These are phyloP conservation scores for Drosophila meridionalis DNA, from an alignment of 2,888 invertebrate species.

Conservation along the genomic window DNA sequence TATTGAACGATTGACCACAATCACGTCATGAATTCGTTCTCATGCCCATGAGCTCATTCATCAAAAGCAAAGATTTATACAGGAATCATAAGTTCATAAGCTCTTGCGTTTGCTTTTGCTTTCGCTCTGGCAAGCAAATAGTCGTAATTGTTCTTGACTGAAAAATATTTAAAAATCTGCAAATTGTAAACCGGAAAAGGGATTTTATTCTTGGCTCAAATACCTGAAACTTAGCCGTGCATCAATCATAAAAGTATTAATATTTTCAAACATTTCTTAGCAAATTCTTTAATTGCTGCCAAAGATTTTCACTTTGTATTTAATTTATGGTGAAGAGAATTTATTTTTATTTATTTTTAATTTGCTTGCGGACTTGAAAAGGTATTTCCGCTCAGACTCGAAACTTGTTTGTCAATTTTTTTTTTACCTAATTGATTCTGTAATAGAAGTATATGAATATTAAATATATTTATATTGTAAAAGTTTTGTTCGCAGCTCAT, in stretches of 20 bases:
- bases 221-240: not conserved
- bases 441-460: not conserved
- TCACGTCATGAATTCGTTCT: slow-evolving; percentile 64
- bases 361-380: not conserved
- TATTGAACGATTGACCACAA: slow-evolving; percentile 62
- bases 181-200: not conserved
- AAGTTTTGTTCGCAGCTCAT: not conserved
- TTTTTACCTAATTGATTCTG: not conserved
- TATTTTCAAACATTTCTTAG: not conserved
- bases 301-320: not conserved
- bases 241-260: not conserved
- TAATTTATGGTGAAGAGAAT: not conserved
- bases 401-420: not conserved
- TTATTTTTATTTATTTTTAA: slow-evolving; percentile 1
- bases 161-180: not conserved
- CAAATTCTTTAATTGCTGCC: slow-evolving; percentile 1
- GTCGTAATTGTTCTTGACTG: slow-evolving; percentile 19
- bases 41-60: slow-evolving; percentile 62
- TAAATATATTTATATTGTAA: not conserved
- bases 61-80: slow-evolving; percentile 36
- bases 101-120: not conserved
- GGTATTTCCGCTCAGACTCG: not conserved
- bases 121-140: slow-evolving; percentile 7
- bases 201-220: not conserved
- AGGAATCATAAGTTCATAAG: slow-evolving; percentile 16